phyloP scores from a whole-genome alignment of 2,113 vertebrate genomes.

The Alectura lathami region DNA sequence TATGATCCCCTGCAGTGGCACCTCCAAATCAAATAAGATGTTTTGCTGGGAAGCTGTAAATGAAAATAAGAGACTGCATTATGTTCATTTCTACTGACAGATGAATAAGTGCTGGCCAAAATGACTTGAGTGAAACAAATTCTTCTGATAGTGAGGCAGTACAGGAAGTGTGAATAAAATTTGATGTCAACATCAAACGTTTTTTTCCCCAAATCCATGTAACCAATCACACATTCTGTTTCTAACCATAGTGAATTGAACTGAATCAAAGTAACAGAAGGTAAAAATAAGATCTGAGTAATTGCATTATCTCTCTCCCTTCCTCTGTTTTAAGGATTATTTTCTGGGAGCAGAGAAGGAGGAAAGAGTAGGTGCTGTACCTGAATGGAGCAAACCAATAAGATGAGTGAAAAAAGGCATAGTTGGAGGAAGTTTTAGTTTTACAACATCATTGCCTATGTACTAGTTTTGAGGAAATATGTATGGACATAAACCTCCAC shows the following conservation, averaged over 20 bases:
- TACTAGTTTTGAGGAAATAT: not conserved
- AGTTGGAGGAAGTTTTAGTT: not conserved
- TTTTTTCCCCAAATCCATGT: not conserved
- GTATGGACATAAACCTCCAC: not conserved
- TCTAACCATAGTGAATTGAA: not conserved
- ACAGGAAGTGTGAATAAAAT: not conserved
- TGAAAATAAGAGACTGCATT: not conserved
- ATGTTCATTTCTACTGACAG: not conserved
- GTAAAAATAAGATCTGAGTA: not conserved
- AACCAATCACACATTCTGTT: rapidly evolving
- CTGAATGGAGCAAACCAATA: not conserved
- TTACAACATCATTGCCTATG: not conserved
- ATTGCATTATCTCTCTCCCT: not conserved
- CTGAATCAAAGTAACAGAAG: not conserved
- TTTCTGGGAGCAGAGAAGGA: not conserved
- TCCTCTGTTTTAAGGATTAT: not conserved
- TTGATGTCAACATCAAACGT: not conserved
- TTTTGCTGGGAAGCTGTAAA: not conserved
- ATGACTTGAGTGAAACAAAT: not conserved
- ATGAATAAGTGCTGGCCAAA: not conserved
- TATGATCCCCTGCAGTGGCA: not conserved
- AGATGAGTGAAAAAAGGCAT: not conserved
- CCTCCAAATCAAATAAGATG: not conserved
- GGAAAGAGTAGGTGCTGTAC: not conserved
- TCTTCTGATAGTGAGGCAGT: not conserved